Evolutionary conservation across 2,113 vertebrate species (phyloP), one percentile per base, ranked within the genome.

Genomic region (Bubalus kerabau): DNA sequence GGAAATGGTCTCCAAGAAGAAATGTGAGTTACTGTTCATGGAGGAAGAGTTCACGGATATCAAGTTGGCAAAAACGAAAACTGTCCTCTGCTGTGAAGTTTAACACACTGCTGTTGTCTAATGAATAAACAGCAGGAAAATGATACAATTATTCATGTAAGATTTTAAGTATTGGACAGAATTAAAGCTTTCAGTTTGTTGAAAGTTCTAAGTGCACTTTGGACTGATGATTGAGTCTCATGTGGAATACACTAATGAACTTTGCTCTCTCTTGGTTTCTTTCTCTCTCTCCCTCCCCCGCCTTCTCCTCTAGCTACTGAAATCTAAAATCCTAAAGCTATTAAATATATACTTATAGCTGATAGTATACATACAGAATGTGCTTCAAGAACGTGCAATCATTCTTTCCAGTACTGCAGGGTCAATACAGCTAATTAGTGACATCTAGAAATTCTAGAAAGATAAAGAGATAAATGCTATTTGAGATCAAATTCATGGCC

Each of bases 231-330:
- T 24, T 95, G 64, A 87, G 15, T 57, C 21, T 91, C 9, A 15
- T 17, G 10, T 54, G 85, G 84, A 94, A 87, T 92, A 30, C 3
- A 64, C 32, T 57, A 95, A 92, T 80, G 87, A 94, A 95, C 84
- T 97, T 97, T 86, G 74, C 13, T 81, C 83, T 93, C 30, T 60
- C 64, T 97, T 48, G 56, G 78, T 93, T 94, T 87, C n/a, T 48
- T 9, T 64, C 28, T 46, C 60, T 54, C 30, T 56, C 71, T 84
- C 48, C 13, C 32, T 82, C 32, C 19, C 46, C 26, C 15, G 0
- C 8, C 78, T 40, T 74, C 36, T 23, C 21, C 57, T 62, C 4
- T 60, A 4, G 21, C 82, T 94, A 36, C n/a, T 87, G 24, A 91
- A 94, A 85, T n/a, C 26, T 64, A 57, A 3, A 96, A 83, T 84